Percentiles rank a stretch among this genome's conserved stretches.
Conservation (phyloP, 2,888 invertebrate species). For the Meloe dianella region DNA sequence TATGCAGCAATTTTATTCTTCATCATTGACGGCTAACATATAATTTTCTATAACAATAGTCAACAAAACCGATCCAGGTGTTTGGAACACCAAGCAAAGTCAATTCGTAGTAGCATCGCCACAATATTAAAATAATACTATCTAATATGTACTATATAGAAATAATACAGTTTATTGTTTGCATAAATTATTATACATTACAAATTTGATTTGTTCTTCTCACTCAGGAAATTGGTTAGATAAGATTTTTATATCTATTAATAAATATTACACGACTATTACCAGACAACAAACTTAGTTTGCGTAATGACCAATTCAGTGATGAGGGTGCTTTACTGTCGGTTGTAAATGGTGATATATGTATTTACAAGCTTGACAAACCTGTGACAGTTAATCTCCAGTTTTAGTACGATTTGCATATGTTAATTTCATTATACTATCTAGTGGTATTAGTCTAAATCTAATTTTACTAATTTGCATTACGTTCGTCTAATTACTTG, state of each 20-base stretch:
- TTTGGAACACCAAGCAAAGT: conserved; percentile 21
- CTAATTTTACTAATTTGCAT: conserved; percentile 49
- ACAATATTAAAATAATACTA: neutral
- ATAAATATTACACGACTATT: conserved; percentile 14
- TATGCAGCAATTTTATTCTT: conserved; percentile 20
- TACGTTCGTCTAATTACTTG: conserved; percentile 41
- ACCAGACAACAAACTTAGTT: conserved; percentile 18
- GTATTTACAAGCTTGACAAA: conserved; percentile 52
- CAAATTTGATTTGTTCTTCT: conserved; percentile 12
- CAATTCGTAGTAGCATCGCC: conserved; percentile 18
- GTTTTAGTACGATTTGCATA: conserved; percentile 54
- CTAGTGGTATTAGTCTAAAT: conserved; percentile 50
- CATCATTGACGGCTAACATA: conserved; percentile 22
- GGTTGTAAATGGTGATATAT: conserved; percentile 41
- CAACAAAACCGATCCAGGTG: conserved; percentile 31
- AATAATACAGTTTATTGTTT: conserved; percentile 17
- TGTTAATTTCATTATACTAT: conserved; percentile 52
- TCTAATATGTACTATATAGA: neutral
- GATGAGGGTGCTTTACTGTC: conserved; percentile 27
- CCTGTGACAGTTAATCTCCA: conserved; percentile 56
- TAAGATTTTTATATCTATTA: conserved; percentile 6
- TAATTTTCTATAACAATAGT: conserved; percentile 30
- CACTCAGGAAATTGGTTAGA: conserved; percentile 7
- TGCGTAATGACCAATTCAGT: conserved; percentile 27
- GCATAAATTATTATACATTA: conserved; percentile 14